Evolutionary conservation across 2,797 vertebrate genomes (phyloP).

Genomic region (Pteronotus mesoamericanus): DNA sequence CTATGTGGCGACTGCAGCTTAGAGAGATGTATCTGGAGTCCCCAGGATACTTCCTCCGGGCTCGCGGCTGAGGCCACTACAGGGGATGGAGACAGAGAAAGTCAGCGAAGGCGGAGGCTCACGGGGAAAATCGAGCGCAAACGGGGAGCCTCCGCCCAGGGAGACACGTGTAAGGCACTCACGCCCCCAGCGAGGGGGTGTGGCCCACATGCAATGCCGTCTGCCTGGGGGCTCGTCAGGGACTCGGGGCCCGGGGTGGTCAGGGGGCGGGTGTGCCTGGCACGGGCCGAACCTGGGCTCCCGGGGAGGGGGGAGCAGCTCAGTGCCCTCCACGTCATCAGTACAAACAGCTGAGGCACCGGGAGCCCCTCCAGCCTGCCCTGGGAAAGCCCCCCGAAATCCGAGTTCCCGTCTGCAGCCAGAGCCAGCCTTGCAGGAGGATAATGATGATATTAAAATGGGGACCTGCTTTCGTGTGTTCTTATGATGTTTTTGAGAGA

Average conservation of each 20-base stretch:
- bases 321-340: background rate
- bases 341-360: background rate
- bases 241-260: background rate
- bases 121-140: background rate
- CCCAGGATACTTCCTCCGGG: background rate
- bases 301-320: background rate
- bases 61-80: background rate
- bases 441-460: background rate
- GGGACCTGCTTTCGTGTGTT: background rate
- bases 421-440: background rate
- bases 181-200: background rate
- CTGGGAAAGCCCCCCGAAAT: background rate
- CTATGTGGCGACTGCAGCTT: background rate
- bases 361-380: background rate
- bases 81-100: background rate
- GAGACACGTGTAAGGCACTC: background rate
- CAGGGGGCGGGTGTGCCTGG: too few relatives aligned
- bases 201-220: fast-evolving
- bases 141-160: background rate
- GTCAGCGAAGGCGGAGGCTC: background rate
- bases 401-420: background rate
- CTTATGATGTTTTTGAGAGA: background rate
- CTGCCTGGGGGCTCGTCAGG: background rate
- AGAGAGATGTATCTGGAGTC: background rate
- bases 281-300: background rate